These are phyloP conservation scores for Holacanthus passer DNA, from an alignment of 2,113 vertebrate species.

Conservation along the genomic window DNA sequence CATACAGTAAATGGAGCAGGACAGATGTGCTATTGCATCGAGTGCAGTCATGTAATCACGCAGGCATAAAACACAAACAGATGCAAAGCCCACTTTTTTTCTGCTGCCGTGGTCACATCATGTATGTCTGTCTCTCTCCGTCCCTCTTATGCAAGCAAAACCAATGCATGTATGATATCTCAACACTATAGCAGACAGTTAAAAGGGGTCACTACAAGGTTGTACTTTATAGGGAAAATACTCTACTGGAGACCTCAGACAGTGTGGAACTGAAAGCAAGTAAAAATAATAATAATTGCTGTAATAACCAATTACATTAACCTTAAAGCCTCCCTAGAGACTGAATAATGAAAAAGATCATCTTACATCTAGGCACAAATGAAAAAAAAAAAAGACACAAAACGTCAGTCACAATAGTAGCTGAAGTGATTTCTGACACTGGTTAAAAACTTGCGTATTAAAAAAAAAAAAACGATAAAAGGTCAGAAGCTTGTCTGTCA, in stretches of 20 bases:
- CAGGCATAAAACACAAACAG: slow-evolving; percentile 20
- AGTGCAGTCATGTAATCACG: slow-evolving; percentile 22
- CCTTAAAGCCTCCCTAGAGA: neutral
- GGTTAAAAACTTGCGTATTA: neutral
- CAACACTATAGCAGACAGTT: neutral
- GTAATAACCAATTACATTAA: slow-evolving; percentile 22
- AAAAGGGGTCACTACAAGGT: slow-evolving; percentile 16
- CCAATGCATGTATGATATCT: neutral
- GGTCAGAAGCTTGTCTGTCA: neutral
- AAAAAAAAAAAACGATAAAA: slow-evolving; percentile 1
- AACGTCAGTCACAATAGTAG: neutral
- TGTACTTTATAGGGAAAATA: neutral
- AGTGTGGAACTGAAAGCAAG: slow-evolving; percentile 1
- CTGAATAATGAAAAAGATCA: neutral
- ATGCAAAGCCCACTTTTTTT: neutral
- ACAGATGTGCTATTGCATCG: neutral
- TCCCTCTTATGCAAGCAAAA: neutral
- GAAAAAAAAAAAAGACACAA: neutral
- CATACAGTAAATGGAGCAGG: slow-evolving; percentile 34
- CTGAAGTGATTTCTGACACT: neutral
- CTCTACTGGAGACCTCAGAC: neutral
- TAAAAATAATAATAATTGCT: no score
- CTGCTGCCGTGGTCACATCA: neutral
- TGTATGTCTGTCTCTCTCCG: neutral
- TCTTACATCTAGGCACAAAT: neutral